Conservation (phyloP, 2,797 vertebrate genomes). For the Melanotaenia parkinsoni region DNA sequence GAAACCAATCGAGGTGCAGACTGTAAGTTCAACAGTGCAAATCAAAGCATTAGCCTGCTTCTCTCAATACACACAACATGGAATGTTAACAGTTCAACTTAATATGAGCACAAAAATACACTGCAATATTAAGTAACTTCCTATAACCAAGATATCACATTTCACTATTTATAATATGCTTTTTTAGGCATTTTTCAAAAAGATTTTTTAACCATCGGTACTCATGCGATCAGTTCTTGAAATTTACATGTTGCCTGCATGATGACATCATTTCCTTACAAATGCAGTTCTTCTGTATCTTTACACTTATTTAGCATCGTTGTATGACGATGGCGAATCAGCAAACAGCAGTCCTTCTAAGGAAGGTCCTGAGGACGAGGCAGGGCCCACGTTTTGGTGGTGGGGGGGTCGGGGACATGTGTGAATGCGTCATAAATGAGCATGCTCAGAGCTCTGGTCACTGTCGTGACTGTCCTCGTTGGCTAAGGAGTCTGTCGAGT, state of each 20-base stretch:
- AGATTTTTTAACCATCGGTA: constrained; percentile 42
- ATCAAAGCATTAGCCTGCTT: constrained; percentile 86
- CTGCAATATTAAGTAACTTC: constrained; percentile 30
- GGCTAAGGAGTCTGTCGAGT: constrained; percentile 94
- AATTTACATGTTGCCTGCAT: constrained; percentile 55
- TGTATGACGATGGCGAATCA: constrained; percentile 71
- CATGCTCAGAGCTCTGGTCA: constrained; percentile 96
- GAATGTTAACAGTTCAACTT: constrained; percentile 88
- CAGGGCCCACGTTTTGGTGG: constrained; percentile 24
- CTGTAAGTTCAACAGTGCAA: constrained; percentile 90
- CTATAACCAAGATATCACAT: constrained; percentile 32
- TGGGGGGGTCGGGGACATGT: constrained; percentile 50
- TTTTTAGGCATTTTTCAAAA: constrained; percentile 12
- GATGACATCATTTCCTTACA: constrained; percentile 38
- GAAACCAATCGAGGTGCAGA: constrained; percentile 77
- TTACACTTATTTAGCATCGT: constrained; percentile 76
- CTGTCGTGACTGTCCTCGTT: constrained; percentile 98
- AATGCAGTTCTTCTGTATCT: constrained; percentile 61
- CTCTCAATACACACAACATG: constrained; percentile 81
- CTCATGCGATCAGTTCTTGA: constrained; percentile 46
- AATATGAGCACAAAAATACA: constrained; percentile 66
- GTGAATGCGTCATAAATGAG: constrained; percentile 91
- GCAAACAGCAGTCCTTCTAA: constrained; percentile 69
- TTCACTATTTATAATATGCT: constrained; percentile 19
- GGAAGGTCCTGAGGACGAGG: constrained; percentile 86